These are phyloP conservation scores for Bubo bubo DNA, from an alignment of 2,113 vertebrate genomes.

Conservation along the genomic window DNA sequence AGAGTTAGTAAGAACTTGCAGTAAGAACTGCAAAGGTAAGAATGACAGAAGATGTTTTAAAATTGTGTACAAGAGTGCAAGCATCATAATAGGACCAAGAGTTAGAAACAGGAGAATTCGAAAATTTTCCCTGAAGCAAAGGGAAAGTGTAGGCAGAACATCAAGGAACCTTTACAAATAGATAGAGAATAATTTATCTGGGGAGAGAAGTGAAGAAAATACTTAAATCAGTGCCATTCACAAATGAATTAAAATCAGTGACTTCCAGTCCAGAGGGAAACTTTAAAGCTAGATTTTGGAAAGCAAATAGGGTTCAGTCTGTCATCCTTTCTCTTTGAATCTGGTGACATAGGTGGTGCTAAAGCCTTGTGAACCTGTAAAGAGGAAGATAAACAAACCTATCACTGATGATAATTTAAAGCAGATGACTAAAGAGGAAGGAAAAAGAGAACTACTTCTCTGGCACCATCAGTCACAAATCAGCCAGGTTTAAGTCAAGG, in stretches of 20 bases:
- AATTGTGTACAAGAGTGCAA: background rate
- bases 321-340: background rate
- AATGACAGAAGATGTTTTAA: background rate
- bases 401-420: background rate
- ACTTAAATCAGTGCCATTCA: background rate
- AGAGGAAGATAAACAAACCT: background rate
- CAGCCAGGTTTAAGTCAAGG: background rate
- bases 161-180: background rate
- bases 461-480: background rate
- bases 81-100: background rate
- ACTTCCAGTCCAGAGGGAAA: background rate
- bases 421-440: background rate
- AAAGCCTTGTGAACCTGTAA: background rate
- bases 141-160: background rate
- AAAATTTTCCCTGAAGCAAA: background rate
- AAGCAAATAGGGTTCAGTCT: background rate
- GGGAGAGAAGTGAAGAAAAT: background rate
- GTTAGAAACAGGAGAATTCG: background rate
- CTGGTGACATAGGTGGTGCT: background rate
- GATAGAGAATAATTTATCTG: background rate
- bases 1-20: background rate
- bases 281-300: background rate
- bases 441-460: background rate
- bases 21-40: background rate
- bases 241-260: background rate